Conservation (phyloP, 1,140 invertebrate species). For the Spodoptera frugiperda region DNA sequence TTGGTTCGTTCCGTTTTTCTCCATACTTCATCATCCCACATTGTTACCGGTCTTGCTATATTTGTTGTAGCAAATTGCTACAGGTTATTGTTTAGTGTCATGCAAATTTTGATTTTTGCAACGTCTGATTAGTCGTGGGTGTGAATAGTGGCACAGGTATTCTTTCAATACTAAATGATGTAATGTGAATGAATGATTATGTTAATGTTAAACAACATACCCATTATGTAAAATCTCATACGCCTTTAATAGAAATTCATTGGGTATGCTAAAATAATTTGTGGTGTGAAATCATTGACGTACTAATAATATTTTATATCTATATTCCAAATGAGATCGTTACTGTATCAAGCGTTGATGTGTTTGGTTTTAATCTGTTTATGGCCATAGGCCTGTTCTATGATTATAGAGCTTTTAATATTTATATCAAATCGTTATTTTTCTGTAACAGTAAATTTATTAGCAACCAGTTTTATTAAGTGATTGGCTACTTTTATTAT, state of each 20-base stretch:
- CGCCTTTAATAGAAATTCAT: slow-evolving; percentile 11
- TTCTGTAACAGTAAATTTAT: no score
- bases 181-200: slow-evolving; percentile 51
- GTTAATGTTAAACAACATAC: slow-evolving; percentile 13
- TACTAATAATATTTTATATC: not conserved
- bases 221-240: slow-evolving; percentile 30
- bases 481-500: no score
- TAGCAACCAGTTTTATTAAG: no score
- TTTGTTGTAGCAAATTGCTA: slow-evolving; percentile 40
- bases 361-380: not conserved
- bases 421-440: not conserved
- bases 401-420: not conserved
- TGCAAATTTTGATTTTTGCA: slow-evolving; percentile 65
- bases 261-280: slow-evolving; percentile 14
- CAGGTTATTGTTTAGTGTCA: slow-evolving; percentile 52
- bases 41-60: slow-evolving; percentile 49
- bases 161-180: slow-evolving; percentile 51
- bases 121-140: slow-evolving; percentile 50
- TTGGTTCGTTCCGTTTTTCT: no score
- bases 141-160: slow-evolving; percentile 50
- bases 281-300: not conserved
- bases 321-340: not conserved
- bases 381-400: not conserved
- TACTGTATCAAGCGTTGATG: not conserved
- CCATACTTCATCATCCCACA: not conserved